phyloP scores from a whole-genome alignment of 1,140 invertebrate genomes.

The Doryteuthis pealeii region DNA sequence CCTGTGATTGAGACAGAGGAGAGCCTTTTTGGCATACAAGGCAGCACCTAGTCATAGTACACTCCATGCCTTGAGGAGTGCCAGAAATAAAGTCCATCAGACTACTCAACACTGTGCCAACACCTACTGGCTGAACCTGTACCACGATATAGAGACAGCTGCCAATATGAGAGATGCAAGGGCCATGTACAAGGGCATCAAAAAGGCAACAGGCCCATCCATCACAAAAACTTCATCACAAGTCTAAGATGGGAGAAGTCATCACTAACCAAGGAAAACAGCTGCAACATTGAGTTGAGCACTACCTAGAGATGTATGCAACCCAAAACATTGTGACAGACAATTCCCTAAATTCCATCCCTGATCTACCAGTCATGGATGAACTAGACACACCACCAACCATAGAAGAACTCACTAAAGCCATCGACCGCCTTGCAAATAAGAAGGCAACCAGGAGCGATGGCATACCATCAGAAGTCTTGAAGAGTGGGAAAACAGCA shows the following conservation, averaged over 20 bases:
- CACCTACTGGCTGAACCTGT: too few relatives aligned
- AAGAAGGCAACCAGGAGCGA: background rate
- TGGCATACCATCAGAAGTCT: slow-evolving; percentile 12
- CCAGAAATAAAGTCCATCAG: too few relatives aligned
- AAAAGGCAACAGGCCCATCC: too few relatives aligned
- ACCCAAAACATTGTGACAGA: slow-evolving; percentile 13
- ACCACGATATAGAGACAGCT: too few relatives aligned
- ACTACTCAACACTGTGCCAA: too few relatives aligned
- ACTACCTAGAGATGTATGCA: slow-evolving; percentile 22
- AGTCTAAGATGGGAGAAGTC: background rate
- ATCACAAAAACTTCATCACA: background rate
- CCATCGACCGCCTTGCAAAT: slow-evolving; percentile 7
- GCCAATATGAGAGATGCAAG: too few relatives aligned
- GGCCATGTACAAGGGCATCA: too few relatives aligned
- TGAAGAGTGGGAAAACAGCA: slow-evolving; percentile 13
- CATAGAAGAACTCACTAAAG: slow-evolving; percentile 15
- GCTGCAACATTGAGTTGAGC: slow-evolving; percentile 21
- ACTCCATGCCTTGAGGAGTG: too few relatives aligned
- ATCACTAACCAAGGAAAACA: slow-evolving; percentile 23
- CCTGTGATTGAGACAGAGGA: too few relatives aligned
- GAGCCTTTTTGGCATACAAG: too few relatives aligned
- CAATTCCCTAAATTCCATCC: slow-evolving; percentile 14
- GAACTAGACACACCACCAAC: slow-evolving; percentile 14
- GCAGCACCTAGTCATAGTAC: too few relatives aligned
- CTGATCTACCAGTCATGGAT: background rate